Conservation (phyloP, 2,888 invertebrate genomes). For the Philhelius pedissequus region DNA sequence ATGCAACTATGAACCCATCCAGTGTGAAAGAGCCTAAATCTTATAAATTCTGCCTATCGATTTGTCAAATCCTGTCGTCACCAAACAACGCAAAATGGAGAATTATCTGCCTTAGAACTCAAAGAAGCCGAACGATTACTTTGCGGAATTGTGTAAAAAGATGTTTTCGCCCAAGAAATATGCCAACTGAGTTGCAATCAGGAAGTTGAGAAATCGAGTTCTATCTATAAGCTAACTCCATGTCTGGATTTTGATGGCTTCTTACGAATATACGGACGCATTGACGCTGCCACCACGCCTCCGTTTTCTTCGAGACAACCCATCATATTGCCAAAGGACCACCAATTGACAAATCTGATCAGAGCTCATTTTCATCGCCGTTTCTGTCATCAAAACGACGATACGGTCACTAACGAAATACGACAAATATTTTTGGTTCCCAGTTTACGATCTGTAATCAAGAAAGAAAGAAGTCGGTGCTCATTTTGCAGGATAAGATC, state of each 20-base stretch:
- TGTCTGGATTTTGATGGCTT: neutral
- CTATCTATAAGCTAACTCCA: neutral
- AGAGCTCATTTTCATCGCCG: constrained; percentile 12
- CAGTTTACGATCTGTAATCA: constrained; percentile 3
- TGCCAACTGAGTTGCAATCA: too few species aligned
- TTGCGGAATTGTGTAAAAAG: neutral
- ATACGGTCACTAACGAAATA: constrained; percentile 8
- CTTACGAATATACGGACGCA: neutral
- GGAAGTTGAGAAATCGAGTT: neutral
- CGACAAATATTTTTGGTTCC: neutral
- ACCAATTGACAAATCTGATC: neutral
- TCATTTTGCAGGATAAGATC: constrained; percentile 46
- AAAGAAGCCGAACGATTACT: neutral
- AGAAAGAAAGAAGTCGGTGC: constrained; percentile 18
- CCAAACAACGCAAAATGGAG: neutral
- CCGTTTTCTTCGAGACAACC: neutral
- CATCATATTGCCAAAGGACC: constrained; percentile 21
- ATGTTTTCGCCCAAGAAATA: neutral
- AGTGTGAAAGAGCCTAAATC: neutral
- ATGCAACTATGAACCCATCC: too few species aligned
- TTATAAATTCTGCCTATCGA: neutral
- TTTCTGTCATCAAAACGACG: constrained; percentile 10
- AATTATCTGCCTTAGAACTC: neutral
- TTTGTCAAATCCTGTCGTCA: neutral
- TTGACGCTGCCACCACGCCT: neutral